Evolutionary conservation across 2,888 invertebrate genomes (phyloP), one percentile per base, ranked within the genome.

Genomic region (Monochamus alternatus): DNA sequence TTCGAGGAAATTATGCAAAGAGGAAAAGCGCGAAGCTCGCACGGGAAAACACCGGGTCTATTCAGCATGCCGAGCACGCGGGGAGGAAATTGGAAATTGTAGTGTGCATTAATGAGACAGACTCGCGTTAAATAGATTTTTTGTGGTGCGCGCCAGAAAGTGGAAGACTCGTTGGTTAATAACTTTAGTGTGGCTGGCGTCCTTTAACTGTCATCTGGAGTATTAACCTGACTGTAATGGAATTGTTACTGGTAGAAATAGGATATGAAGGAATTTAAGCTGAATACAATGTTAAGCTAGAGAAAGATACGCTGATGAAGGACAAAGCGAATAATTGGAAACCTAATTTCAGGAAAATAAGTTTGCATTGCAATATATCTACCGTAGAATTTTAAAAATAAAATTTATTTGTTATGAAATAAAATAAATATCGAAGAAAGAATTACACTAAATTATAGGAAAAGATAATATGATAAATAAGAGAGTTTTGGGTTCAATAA

Each of bases 71-170:
- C 31, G 5, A 43, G 70, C 74, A 68, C 67, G 43, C 47, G 38
- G 68, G 60, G 63, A 65, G 73, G 70, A 77, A 75, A 75, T 75
- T 77, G 73, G 71, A 77, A 77, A 75, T 77, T 77, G 77, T 73
- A 71, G 77, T 72, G 75, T 72, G 67, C 77, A 77, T 77, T 77
- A 77, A 68, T 60, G 73, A 67, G 67, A 69, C 62, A 76, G 76
- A 73, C 73, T 75, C 72, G 38, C 38, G 75, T 77, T 75, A 75
- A 65, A 51, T 65, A 59, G 59, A 66, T 59, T 73, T 65, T 66
- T 73, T 64, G 66, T 59, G n/a, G 59, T 60, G 69, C 43, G 43
- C 47, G 7, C n/a, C 9, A 5, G 51, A 60, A 69, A 69, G 38
- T 44, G 51, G 62, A 59, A 47, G n/a, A 44, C 60, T 69, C 32